Conservation (phyloP, 2,797 vertebrate species). For the Gastrophryne carolinensis region DNA sequence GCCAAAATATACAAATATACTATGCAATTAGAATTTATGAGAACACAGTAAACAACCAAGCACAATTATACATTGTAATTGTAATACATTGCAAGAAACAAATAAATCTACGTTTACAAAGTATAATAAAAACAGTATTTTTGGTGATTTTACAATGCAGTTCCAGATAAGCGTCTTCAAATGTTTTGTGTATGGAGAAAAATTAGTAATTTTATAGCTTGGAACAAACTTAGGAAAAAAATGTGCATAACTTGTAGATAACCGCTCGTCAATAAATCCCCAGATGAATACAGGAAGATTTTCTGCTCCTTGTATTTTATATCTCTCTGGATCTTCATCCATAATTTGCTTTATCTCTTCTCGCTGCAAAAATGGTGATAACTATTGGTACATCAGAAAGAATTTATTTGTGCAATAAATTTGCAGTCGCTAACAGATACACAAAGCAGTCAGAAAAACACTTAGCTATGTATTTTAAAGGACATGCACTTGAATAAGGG, state of each 20-base stretch:
- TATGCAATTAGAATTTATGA: neutral
- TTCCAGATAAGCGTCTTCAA: conserved; percentile 7
- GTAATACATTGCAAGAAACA: neutral
- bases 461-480: conserved; percentile 47
- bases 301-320: conserved; percentile 15
- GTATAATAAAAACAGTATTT: neutral
- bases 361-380: conserved; percentile 23
- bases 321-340: conserved; percentile 30
- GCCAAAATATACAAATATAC: neutral
- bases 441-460: conserved; percentile 42
- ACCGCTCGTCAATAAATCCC: conserved; percentile 26
- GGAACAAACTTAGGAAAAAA: conserved; percentile 28
- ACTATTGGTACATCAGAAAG: conserved; percentile 38
- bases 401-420: conserved; percentile 47
- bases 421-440: conserved; percentile 37
- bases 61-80: neutral
- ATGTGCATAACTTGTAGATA: conserved; percentile 23
- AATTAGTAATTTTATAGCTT: conserved; percentile 28
- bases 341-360: conserved; percentile 36
- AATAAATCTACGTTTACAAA: conserved; percentile 6
- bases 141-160: conserved; percentile 4
- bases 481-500: conserved; percentile 46
- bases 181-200: conserved; percentile 23
- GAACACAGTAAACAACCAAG: neutral
- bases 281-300: conserved; percentile 22